These are phyloP conservation scores for Artibeus jamaicensis DNA, from an alignment of 2,797 vertebrate genomes.

Conservation along the genomic window DNA sequence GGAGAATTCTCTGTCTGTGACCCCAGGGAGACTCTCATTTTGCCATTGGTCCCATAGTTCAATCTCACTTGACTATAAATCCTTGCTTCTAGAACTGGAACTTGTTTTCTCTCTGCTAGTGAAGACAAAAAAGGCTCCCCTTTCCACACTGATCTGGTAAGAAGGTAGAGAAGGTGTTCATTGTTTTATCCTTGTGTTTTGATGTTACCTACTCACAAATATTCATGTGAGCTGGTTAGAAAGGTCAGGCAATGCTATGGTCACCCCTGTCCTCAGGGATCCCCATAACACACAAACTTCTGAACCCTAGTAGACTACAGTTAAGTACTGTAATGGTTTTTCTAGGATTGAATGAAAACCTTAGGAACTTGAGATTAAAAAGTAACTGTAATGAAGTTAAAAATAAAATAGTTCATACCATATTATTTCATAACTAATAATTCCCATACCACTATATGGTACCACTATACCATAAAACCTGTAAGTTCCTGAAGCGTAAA, in stretches of 20 bases:
- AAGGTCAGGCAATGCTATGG: not conserved
- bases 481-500: not conserved
- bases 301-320: not conserved
- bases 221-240: not conserved
- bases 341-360: not conserved
- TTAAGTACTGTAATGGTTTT: not conserved
- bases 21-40: not conserved
- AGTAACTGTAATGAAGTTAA: not conserved
- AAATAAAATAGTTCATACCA: too few species aligned
- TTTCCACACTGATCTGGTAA: conserved; percentile 25
- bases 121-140: not conserved
- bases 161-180: not conserved
- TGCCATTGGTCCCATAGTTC: not conserved
- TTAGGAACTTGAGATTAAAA: not conserved
- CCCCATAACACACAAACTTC: not conserved
- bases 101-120: not conserved
- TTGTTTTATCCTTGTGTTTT: not conserved
- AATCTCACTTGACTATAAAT: not conserved
- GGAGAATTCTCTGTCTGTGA: not conserved
- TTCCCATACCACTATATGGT: too few species aligned
- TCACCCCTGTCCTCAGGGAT: not conserved
- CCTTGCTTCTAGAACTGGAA: not conserved
- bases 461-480: not conserved
- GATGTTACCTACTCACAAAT: not conserved
- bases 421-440: too few species aligned